These are phyloP conservation scores for Denticeps clupeoides DNA, from an alignment of 2,797 vertebrate species.

Conservation along the genomic window DNA sequence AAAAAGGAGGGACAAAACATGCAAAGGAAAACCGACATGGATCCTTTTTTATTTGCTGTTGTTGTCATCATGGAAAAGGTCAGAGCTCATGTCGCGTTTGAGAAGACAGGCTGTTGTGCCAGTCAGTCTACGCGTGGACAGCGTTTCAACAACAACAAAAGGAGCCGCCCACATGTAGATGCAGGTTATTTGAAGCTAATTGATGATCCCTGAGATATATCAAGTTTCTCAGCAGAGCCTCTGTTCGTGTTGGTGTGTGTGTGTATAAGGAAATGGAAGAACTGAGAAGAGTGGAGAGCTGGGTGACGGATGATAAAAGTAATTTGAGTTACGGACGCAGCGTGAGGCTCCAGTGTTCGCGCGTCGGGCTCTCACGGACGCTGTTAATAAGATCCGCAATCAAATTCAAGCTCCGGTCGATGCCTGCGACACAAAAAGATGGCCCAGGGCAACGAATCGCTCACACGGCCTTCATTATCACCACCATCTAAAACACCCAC, in stretches of 20 bases:
- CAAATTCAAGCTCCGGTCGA: constrained; percentile 57
- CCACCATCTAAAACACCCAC: background rate
- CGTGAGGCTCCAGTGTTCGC: constrained; percentile 37
- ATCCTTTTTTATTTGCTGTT: constrained; percentile 23
- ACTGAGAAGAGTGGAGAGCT: too few species aligned
- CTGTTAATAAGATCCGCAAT: constrained; percentile 57
- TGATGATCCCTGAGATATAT: too few species aligned
- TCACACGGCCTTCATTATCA: constrained; percentile 6
- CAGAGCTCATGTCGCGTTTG: background rate
- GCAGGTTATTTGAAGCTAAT: too few species aligned
- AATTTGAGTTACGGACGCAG: constrained; percentile 27
- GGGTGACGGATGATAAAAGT: constrained; percentile 43
- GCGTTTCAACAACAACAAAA: too few species aligned
- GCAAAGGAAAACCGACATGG: constrained; percentile 42
- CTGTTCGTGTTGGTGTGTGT: constrained; percentile 29
- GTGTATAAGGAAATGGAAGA: constrained; percentile 1
- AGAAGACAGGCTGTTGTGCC: too few species aligned
- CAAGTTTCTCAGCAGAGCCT: too few species aligned
- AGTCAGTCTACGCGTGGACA: too few species aligned
- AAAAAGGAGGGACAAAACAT: constrained; percentile 23
- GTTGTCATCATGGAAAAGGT: background rate
- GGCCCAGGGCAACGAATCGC: constrained; percentile 30
- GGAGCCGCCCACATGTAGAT: too few species aligned
- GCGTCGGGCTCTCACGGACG: constrained; percentile 50
- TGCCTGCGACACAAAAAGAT: constrained; percentile 46